These are phyloP conservation scores for Globodera ellingtonae DNA, from an alignment of 1,140 invertebrate genomes.

Conservation along the genomic window DNA sequence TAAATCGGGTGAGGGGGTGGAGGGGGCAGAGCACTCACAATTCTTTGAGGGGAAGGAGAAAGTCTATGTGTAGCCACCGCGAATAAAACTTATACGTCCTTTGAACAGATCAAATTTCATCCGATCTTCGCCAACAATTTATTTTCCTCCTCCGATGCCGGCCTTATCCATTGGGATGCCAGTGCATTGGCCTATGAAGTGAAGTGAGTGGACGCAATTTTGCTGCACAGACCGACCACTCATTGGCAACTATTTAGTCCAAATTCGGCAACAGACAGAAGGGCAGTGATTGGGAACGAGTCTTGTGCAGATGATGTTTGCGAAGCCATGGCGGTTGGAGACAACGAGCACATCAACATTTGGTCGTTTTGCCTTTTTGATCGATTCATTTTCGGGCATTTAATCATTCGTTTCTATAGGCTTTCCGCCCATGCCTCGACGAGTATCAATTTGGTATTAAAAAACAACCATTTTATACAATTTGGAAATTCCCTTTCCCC, in stretches of 20 bases:
- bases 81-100: not conserved
- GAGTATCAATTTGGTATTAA: slow-evolving; percentile 4
- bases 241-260: slow-evolving; percentile 5
- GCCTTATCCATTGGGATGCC: slow-evolving; percentile 41
- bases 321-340: not conserved
- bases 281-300: not conserved
- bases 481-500: not conserved
- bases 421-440: slow-evolving; percentile 23
- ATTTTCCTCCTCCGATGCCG: slow-evolving; percentile 35
- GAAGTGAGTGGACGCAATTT: slow-evolving; percentile 10
- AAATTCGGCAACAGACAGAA: not conserved
- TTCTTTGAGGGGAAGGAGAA: too few relatives aligned
- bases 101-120: slow-evolving; percentile 35
- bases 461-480: not conserved
- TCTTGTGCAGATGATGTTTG: slow-evolving; percentile 4
- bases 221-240: not conserved
- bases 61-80: not conserved
- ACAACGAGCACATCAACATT: slow-evolving; percentile 18
- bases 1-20: slow-evolving; percentile 10
- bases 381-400: not conserved
- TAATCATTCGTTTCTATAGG: not conserved
- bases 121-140: slow-evolving; percentile 38
- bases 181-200: slow-evolving; percentile 24
- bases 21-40: too few relatives aligned
- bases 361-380: not conserved